Percentiles rank a stretch among this genome's conserved stretches.
Conservation (phyloP, 2,888 invertebrate species). For the Drosophila merina region DNA sequence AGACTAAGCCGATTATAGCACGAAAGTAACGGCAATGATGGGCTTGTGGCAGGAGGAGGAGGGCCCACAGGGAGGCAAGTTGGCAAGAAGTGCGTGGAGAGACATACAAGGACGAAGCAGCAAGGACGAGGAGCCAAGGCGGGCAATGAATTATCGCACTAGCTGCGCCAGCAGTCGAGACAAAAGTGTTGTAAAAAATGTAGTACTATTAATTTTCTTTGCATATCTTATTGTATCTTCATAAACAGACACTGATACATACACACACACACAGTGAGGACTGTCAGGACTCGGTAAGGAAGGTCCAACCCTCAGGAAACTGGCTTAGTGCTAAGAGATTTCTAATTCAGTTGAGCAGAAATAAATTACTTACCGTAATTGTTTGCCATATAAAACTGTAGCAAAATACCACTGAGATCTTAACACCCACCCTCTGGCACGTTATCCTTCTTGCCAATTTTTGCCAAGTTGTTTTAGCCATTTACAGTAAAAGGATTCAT, state of each 20-base stretch:
- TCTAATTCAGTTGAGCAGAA: slow-evolving; percentile 79
- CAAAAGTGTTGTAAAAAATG: slow-evolving; percentile 79
- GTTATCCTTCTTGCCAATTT: not conserved
- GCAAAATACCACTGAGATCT: slow-evolving; percentile 45
- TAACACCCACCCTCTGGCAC: not conserved
- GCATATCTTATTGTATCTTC: slow-evolving; percentile 78
- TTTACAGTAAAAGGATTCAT: slow-evolving; percentile 42
- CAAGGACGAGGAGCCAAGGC: slow-evolving; percentile 37
- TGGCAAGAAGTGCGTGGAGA: slow-evolving; percentile 71
- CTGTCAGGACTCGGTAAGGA: not conserved
- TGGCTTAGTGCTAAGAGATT: slow-evolving; percentile 78
- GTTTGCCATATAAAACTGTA: slow-evolving; percentile 76
- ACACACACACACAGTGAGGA: not conserved
- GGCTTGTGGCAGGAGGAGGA: slow-evolving; percentile 7
- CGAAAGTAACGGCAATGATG: slow-evolving; percentile 68
- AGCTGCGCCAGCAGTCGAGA: slow-evolving; percentile 67
- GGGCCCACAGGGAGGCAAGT: slow-evolving; percentile 1
- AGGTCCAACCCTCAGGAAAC: slow-evolving; percentile 44
- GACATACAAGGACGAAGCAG: slow-evolving; percentile 9
- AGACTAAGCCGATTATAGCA: slow-evolving; percentile 78
- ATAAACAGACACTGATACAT: slow-evolving; percentile 60
- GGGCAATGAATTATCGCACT: slow-evolving; percentile 74
- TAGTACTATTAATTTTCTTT: slow-evolving; percentile 77
- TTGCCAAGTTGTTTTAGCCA: slow-evolving; percentile 27
- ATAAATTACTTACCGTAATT: slow-evolving; percentile 80